These are phyloP conservation scores for Acromyrmex heyeri DNA, from an alignment of 1,140 invertebrate genomes.

Conservation along the genomic window DNA sequence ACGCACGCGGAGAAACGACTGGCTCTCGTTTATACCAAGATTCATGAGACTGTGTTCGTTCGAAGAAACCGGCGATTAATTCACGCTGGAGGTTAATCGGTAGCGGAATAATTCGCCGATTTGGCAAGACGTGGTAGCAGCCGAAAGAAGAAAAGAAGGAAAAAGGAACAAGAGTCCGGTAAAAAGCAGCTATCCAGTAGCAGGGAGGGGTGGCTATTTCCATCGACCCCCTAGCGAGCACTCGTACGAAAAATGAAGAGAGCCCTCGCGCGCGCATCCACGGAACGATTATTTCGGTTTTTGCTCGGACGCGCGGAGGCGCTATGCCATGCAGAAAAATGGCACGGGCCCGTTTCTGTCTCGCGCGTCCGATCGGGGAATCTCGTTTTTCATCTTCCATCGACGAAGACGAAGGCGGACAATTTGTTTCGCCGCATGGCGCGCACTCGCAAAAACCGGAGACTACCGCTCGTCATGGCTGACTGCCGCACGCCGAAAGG, in stretches of 20 bases:
- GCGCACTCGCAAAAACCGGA: conserved; percentile 57
- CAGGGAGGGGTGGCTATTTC: conserved; percentile 66
- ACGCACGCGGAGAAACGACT: conserved; percentile 18
- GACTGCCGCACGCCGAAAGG: conserved; percentile 67
- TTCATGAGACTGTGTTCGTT: conserved; percentile 41
- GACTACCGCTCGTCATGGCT: conserved; percentile 54
- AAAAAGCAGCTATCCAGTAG: conserved; percentile 63
- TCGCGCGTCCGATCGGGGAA: conserved; percentile 58
- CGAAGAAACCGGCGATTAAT: conserved; percentile 56
- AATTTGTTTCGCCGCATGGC: conserved; percentile 66
- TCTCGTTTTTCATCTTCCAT: conserved; percentile 65
- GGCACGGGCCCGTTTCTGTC: conserved; percentile 45
- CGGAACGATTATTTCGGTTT: conserved; percentile 73
- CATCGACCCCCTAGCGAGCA: conserved; percentile 60
- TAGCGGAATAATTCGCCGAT: conserved; percentile 59
- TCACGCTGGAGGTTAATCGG: conserved; percentile 60
- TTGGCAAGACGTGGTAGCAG: conserved; percentile 55
- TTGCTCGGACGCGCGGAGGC: conserved; percentile 42
- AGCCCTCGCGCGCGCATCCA: conserved; percentile 25
- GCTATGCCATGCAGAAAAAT: conserved; percentile 65
- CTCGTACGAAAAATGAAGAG: conserved; percentile 68
- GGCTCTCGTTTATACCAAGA: conserved; percentile 50
- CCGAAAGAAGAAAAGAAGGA: conserved; percentile 34
- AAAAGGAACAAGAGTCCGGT: background rate
- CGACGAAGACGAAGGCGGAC: conserved; percentile 33